Percentiles rank a stretch among this genome's conserved stretches.
phyloP scores from a whole-genome alignment of 2,888 invertebrate genomes.

The Plusia festucae region DNA sequence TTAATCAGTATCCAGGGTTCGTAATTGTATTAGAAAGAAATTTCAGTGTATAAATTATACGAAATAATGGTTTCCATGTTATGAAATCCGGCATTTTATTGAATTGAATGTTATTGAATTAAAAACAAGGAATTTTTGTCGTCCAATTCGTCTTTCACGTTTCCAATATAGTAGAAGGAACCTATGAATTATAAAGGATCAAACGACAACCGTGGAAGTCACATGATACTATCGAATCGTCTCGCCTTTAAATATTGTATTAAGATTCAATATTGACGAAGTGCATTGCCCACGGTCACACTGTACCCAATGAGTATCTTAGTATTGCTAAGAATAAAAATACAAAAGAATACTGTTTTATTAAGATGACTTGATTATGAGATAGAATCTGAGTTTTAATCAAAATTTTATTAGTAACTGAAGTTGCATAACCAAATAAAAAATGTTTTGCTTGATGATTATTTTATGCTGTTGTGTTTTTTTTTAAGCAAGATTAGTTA shows the following conservation, averaged over 20 bases:
- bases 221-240: background rate
- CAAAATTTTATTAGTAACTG: too few relatives aligned
- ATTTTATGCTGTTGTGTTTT: too few relatives aligned
- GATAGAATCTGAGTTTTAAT: too few relatives aligned
- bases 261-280: conserved; percentile 25
- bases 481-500: too few relatives aligned
- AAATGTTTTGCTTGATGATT: too few relatives aligned
- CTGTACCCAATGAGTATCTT: conserved; percentile 20
- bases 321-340: conserved; percentile 32
- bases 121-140: background rate
- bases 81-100: too few relatives aligned
- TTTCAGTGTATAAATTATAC: too few relatives aligned
- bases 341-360: background rate
- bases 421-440: too few relatives aligned
- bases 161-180: background rate
- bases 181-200: conserved; percentile 9
- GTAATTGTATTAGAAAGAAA: too few relatives aligned
- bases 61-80: too few relatives aligned
- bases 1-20: background rate
- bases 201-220: background rate
- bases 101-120: too few relatives aligned
- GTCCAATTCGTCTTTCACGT: background rate
- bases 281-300: conserved; percentile 22
- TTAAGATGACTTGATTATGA: background rate
- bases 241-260: conserved; percentile 32